Conservation (phyloP, 2,113 vertebrate genomes). For the Actinemys pallida region DNA sequence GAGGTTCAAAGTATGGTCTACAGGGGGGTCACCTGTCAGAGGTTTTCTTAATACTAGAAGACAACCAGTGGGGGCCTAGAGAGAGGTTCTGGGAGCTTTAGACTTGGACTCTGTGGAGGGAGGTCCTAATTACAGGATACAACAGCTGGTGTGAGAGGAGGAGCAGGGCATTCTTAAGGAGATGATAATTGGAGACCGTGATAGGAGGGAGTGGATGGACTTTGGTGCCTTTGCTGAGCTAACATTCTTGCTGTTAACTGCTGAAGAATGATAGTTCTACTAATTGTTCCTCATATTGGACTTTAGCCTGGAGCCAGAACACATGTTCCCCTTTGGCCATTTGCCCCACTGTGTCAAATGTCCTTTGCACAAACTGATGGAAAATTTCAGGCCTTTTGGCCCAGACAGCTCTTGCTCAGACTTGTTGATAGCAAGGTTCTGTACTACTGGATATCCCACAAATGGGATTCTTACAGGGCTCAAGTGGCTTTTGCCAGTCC, state of each 20-base stretch:
- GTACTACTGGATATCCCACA: not conserved
- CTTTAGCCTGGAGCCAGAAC: not conserved
- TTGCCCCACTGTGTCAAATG: not conserved
- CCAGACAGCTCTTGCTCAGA: not conserved
- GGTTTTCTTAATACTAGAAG: not conserved
- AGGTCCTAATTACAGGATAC: not conserved
- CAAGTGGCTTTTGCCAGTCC: not conserved
- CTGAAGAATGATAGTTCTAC: not conserved
- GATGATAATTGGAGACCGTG: not conserved
- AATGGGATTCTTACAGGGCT: too few species aligned
- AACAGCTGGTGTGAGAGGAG: not conserved
- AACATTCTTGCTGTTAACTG: not conserved
- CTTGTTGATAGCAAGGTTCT: not conserved
- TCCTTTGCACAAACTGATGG: not conserved
- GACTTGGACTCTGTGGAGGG: not conserved
- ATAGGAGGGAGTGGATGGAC: not conserved
- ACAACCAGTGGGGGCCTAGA: not conserved
- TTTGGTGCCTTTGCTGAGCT: not conserved
- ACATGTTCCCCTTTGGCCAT: accelerated
- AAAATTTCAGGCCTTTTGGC: not conserved
- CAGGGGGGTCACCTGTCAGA: not conserved
- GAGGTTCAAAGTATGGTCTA: not conserved
- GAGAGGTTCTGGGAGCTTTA: not conserved
- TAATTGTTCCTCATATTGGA: not conserved
- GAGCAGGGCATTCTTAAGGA: not conserved